Conservation (phyloP, 2,113 vertebrate species). For the Panthera uncia region DNA sequence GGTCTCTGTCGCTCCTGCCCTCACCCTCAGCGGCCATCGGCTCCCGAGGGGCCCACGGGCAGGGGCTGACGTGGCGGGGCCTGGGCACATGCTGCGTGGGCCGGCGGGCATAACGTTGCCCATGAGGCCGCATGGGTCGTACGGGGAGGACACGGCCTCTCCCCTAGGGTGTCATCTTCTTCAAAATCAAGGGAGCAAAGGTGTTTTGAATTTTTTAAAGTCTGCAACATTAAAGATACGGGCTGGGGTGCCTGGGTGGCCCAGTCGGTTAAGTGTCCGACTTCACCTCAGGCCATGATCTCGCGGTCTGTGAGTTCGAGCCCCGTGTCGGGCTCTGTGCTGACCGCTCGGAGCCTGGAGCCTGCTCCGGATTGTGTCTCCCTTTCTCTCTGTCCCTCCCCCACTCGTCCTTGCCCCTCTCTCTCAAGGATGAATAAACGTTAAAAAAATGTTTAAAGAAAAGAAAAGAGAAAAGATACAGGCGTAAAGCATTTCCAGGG, state of each 20-base stretch:
- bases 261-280: too few relatives aligned
- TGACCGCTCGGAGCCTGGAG: too few relatives aligned
- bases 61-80: constrained; percentile 59
- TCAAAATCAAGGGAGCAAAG: constrained; percentile 87
- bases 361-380: too few relatives aligned
- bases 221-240: constrained; percentile 76
- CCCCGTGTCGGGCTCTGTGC: too few relatives aligned
- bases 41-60: constrained; percentile 76
- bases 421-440: too few relatives aligned
- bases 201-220: constrained; percentile 88
- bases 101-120: constrained; percentile 80
- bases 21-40: constrained; percentile 62
- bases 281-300: too few relatives aligned
- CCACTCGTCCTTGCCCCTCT: too few relatives aligned
- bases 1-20: constrained; percentile 80
- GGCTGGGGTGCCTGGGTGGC: too few relatives aligned
- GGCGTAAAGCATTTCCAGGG: not conserved
- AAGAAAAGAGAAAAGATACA: not conserved
- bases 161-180: constrained; percentile 83
- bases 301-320: too few relatives aligned
- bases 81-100: constrained; percentile 75
- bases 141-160: constrained; percentile 85
- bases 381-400: too few relatives aligned
- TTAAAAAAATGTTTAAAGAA: too few relatives aligned
- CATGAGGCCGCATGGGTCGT: constrained; percentile 83